Evolutionary conservation across 2,113 vertebrate species (phyloP), one percentile per base, ranked within the genome.

Genomic region (Glareola pratincola): DNA sequence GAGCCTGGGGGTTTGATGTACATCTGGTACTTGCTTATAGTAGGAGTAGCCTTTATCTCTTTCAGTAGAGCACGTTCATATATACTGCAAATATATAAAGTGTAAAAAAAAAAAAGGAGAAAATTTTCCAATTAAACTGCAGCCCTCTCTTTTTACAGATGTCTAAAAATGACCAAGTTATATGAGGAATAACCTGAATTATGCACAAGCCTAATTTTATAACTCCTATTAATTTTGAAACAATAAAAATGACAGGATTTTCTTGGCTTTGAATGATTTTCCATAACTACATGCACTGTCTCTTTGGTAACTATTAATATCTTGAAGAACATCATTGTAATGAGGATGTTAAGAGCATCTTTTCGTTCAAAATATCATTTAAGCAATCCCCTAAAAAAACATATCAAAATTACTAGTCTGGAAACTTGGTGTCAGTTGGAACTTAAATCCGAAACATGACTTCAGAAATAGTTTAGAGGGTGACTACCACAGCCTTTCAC

Each of bases 201-300:
- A 96, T 94, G 76, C 88, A 95, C 47, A 85, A 78, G 34, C 80
- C 88, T 92, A 87, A 93, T 94, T 97, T 96, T 91, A 88, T 84
- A 89, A 86, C 73, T 69, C 51, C 69, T 84, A 92, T 96, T 95
- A 89, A 73, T 93, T 90, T 91, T 96, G 68, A 71, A 81, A 90
- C 53, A 76, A 72, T 84, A 93, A 91, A 95, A 93, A 88, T 75
- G 63, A 51, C 34, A 76, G 24, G 57, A 57, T 85, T 96, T 94
- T 84, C 36, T 84, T 48, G 56, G 29, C 13, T 80, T 80, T 63
- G 27, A 68, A 82, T 77, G 43, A 16, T 92, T 93, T 90, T 89
- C n/a, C 26, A 5, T 73, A 54, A 47, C 39, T 78, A 37, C 34
- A 57, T 50, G 9, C 45, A 72, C 34, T 85, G 9, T 24, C 29